A percentile compares a stretch with the other conserved stretches of the same genome.
Evolutionary conservation across 2,113 vertebrate genomes (phyloP).

Genomic region (Antigone vipio): DNA sequence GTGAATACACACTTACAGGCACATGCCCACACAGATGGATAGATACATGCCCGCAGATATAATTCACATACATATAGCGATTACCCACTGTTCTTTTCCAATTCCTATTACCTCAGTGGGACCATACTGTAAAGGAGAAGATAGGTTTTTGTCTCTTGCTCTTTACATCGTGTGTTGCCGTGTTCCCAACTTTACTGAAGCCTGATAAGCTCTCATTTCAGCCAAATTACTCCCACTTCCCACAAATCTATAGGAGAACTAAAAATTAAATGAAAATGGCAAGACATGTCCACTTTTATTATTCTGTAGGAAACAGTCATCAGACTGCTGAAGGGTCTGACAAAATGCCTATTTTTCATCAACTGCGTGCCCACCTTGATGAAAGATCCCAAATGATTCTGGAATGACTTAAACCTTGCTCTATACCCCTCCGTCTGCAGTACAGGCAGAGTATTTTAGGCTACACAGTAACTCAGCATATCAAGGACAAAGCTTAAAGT

Average conservation of each 20-base stretch:
- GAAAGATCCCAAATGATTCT: constrained; percentile 9
- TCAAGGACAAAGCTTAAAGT: constrained; percentile 66
- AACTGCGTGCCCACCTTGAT: not conserved
- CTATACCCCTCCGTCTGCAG: not conserved
- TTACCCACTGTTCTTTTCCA: not conserved
- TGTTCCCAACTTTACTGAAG: constrained; percentile 10
- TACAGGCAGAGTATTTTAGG: constrained; percentile 26
- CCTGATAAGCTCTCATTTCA: constrained; percentile 10
- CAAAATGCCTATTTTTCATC: constrained; percentile 56
- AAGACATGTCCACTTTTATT: constrained; percentile 31
- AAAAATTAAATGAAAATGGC: constrained; percentile 58
- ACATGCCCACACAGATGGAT: not conserved
- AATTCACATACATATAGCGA: not conserved
- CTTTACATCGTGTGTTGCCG: constrained; percentile 17
- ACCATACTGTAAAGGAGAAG: not conserved
- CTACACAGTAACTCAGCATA: constrained; percentile 41
- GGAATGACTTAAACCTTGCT: not conserved
- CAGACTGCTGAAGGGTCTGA: constrained; percentile 34
- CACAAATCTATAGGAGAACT: constrained; percentile 5
- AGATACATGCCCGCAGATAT: not conserved
- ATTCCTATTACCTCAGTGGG: not conserved
- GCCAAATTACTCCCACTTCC: constrained; percentile 43
- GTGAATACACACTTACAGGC: not conserved
- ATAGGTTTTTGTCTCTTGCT: not conserved
- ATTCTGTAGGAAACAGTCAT: not conserved